Evolutionary conservation across 2,888 invertebrate species (phyloP), one percentile per base, ranked within the genome.

Genomic region (Synergus itoensis): DNA sequence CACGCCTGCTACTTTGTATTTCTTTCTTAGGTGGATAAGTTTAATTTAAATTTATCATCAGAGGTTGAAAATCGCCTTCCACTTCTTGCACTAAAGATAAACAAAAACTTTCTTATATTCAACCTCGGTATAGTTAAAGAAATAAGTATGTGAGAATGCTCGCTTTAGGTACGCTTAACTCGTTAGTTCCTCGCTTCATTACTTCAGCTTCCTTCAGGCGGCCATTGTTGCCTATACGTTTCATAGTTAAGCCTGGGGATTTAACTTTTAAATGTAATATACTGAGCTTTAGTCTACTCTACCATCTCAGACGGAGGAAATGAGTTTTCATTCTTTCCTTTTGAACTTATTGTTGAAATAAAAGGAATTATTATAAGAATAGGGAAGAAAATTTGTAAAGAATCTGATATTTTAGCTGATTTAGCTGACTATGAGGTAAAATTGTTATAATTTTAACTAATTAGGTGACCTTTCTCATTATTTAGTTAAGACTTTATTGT

Each of bases 201-300:
- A 73, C 73, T 53, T 69, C 43, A 69, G 14, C 45, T 48, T 43
- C 43, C 67, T 69, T 73, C 48, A 73, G 48, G 73, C 73, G 48
- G n/a, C 73, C 73, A 73, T 73, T 73, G 73, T 73, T 73, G 53
- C 16, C 48, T 73, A 53, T 53, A 73, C 73, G 73, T 53, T 73
- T 53, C 36, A 21, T 73, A 73, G 48, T 73, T 73, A 16, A 73
- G 73, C 4, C 28, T 14, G 36, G 11, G 53, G 48, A 28, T 48
- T 73, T 73, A 45, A 21, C 18, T 21, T 69, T 69, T 14, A 16
- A 73, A 53, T 73, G n/a, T 53, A 28, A 53, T 48, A 48, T 73
- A 48, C 48, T 73, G 36, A 73, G 73, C 48, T 16, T 53, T 36
- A 0, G 45, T 69, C 45, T 69, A 67, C 67, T 69, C 9, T 48